These are phyloP conservation scores for Sebastes ruberrimus DNA, from an alignment of 2,797 vertebrate species.

Conservation along the genomic window DNA sequence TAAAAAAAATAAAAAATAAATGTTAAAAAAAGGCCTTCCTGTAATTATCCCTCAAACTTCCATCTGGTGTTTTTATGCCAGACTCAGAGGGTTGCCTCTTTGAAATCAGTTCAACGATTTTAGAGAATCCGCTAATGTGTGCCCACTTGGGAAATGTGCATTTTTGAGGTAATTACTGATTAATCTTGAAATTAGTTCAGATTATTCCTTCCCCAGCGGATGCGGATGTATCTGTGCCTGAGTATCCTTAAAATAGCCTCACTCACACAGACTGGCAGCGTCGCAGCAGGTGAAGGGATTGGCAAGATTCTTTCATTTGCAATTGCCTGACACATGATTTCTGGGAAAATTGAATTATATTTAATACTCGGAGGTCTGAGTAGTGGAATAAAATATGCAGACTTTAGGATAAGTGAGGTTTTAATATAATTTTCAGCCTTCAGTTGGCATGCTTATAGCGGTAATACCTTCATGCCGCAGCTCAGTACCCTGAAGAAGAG, in stretches of 20 bases:
- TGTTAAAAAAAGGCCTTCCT: not conserved
- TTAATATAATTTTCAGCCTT: conserved; percentile 16
- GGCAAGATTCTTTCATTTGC: conserved; percentile 40
- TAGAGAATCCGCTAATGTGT: conserved; percentile 20
- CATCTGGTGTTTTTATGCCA: conserved; percentile 9
- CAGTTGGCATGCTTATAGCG: not conserved
- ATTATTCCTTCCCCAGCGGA: conserved; percentile 42
- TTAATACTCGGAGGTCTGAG: conserved; percentile 20
- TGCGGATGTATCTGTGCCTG: conserved; percentile 33
- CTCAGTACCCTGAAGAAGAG: not conserved
- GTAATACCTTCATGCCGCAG: not conserved
- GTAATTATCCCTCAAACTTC: conserved; percentile 16
- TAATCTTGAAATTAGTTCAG: conserved; percentile 62
- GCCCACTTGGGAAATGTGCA: conserved; percentile 54
- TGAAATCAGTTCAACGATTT: conserved; percentile 40
- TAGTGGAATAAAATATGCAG: conserved; percentile 20
- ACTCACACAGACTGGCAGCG: conserved; percentile 5
- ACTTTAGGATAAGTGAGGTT: conserved; percentile 22
- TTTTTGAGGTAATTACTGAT: conserved; percentile 67
- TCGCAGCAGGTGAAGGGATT: conserved; percentile 31
- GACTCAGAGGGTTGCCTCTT: conserved; percentile 23
- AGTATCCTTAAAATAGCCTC: conserved; percentile 37
- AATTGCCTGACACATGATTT: conserved; percentile 40
- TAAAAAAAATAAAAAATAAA: not conserved
- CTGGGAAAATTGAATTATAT: conserved; percentile 26